A percentile compares a stretch with the other conserved stretches of the same genome.
These are phyloP conservation scores for Merops nubicus DNA, from an alignment of 2,113 vertebrate species.

Conservation along the genomic window DNA sequence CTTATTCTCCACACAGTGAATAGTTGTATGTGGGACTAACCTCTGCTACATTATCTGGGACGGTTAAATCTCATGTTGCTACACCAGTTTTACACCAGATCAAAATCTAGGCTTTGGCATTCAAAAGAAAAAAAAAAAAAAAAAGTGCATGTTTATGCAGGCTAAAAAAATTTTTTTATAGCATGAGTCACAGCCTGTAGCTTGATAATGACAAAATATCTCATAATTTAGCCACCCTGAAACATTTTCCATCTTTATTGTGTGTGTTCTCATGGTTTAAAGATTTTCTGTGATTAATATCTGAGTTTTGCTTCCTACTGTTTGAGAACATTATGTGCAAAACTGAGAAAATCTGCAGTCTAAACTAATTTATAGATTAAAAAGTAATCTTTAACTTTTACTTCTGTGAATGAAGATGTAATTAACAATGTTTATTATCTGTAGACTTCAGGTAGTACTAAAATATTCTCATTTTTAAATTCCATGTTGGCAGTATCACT, in stretches of 20 bases:
- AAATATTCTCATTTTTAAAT: background rate
- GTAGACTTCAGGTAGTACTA: background rate
- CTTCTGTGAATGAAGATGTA: background rate
- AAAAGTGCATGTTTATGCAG: background rate
- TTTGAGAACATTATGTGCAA: background rate
- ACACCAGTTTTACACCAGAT: background rate
- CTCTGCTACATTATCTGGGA: background rate
- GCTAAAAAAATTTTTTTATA: background rate
- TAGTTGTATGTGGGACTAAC: background rate
- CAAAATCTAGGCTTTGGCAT: background rate
- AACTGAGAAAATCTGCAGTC: background rate
- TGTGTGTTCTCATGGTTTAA: background rate
- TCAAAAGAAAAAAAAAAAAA: background rate
- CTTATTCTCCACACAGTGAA: background rate
- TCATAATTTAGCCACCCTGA: background rate
- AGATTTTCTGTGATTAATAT: background rate
- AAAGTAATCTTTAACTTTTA: background rate
- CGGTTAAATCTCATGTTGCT: background rate
- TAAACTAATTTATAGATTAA: background rate
- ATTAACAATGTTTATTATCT: background rate
- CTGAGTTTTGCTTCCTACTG: background rate
- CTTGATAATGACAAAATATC: background rate
- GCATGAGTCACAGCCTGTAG: background rate
- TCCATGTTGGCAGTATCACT: background rate
- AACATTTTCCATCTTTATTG: background rate